These are phyloP conservation scores for Agrotis exclamationis DNA, from an alignment of 2,888 invertebrate genomes.

Conservation along the genomic window DNA sequence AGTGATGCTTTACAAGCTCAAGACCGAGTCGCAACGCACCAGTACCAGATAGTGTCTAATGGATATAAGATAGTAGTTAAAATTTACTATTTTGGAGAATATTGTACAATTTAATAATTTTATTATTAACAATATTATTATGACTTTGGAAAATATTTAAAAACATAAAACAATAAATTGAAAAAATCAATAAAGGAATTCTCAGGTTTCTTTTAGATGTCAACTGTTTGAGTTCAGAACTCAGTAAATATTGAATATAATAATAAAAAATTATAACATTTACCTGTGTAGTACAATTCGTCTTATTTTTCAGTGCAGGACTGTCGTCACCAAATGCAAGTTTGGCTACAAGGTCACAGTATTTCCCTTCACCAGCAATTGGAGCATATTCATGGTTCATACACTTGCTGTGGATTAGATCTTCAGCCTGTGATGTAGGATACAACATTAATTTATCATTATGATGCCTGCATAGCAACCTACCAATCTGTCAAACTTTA, in stretches of 20 bases:
- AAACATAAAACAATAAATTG: too few relatives aligned
- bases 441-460: neutral
- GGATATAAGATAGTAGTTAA: slow-evolving; percentile 69
- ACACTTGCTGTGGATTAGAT: slow-evolving; percentile 92
- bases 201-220: neutral
- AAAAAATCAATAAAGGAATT: too few relatives aligned
- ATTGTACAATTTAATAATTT: neutral
- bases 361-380: slow-evolving; percentile 96
- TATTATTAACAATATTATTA: neutral
- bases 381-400: slow-evolving; percentile 99
- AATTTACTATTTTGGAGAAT: neutral
- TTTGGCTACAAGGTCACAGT: slow-evolving; percentile 95
- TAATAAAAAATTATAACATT: slow-evolving; percentile 25
- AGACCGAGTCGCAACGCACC: slow-evolving; percentile 98
- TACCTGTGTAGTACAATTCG: slow-evolving; percentile 94
- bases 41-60: slow-evolving; percentile 98
- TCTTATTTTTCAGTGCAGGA: slow-evolving; percentile 92
- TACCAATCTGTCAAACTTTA: too few relatives aligned
- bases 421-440: slow-evolving; percentile 94
- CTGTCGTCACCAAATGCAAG: slow-evolving; percentile 97
- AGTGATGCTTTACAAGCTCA: slow-evolving; percentile 96
- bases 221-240: neutral
- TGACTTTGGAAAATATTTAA: neutral
- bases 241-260: neutral
- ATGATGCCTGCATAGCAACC: neutral